Base-by-base conservation (phyloP, 2,888 invertebrate species). In the Blastobasis adustella region DNA sequence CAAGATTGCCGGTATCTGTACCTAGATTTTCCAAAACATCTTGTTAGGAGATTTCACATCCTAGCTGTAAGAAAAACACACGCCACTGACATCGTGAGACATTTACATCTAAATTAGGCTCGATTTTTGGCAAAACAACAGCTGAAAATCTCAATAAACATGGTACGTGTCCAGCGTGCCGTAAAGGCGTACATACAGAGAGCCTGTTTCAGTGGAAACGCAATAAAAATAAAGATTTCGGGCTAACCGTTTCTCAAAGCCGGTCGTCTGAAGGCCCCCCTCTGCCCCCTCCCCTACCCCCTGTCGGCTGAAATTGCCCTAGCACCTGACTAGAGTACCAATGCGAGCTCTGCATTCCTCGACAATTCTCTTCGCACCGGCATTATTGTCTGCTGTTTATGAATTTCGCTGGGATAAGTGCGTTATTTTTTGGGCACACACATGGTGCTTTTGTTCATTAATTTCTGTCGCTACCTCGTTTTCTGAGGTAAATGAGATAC, bases 261-360 rank as follows among this genome's bases (percentile, higher is more conserved):
- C 66, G 62, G 54, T 68, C 69, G 75, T 71, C 73, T 74, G 69
- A 42, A 9, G 7, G 41, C 41, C 41, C 41, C 41, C 41, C 41
- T 9, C 41, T 62, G 60, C 65, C 63, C 62, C 59, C 58, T 53
- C 57, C 52, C 55, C 61, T 59, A 55, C 61, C 63, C 60, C 64
- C 65, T 51, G 54, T 53, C 54, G 55, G 50, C 50, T 63, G 61
- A 69, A 78, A 82, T 80, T 73, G 75, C 70, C 63, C 66, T 69
- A 75, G 75, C 79, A 82, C 80, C 82, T 82, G 83, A 78, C 77
- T 60, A 66, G 78, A 69, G 67, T 74, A 71, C 70, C 60, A 60
- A 63, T 38, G 49, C 46, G 43, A 48, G 43, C 48, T 50, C 45
- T 50, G 48, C 49, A 49, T 49, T 49, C 45, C 39, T 9, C 40